Evolutionary conservation across 2,797 vertebrate species (phyloP), one percentile per base, ranked within the genome.

Genomic region (Gouania willdenowi): DNA sequence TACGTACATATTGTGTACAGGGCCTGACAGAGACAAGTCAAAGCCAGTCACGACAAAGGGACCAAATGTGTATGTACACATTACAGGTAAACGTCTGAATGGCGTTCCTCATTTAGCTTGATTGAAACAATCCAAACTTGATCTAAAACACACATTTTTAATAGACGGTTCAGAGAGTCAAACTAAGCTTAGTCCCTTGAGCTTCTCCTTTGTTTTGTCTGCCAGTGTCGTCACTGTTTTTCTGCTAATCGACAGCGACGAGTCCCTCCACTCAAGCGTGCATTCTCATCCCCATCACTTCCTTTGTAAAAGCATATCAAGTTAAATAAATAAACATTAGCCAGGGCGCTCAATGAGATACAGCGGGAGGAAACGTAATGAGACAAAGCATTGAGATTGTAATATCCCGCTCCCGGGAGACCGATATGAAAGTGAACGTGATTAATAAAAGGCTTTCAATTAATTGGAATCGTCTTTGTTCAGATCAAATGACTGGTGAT

Each of bases 221-320:
- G 19, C 28, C n/a, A n/a, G n/a, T n/a, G n/a, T n/a, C n/a, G n/a
- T n/a, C n/a, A 21, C 20, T 2, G 2, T 39, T n/a, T 24, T 22
- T 18, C 53, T 26, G 18, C 49, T 84, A 77, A 84, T 84, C 66
- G 62, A 34, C 79, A 66, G 62, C 75, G 72, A 71, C 79, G 71
- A 65, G 53, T 66, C 33, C 23, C 44, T 77, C 54, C 54, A 59
- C 44, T 79, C 41, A 46, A 47, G 62, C 68, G 35, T 65, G 58
- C 46, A 25, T 64, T 71, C 56, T 63, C 67, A 67, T 82, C 70
- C 69, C 29, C 61, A 51, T 66, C 57, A 63, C 55, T 62, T 48
- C 54, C 62, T 59, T 64, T 74, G 63, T 69, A 26, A 63, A n/a
- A 49, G 50, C 39, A 52, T 40, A 74, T 76, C 29, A 41, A 61